Evolutionary conservation across 2,113 vertebrate genomes (phyloP), one percentile per base, ranked within the genome.

Genomic region (Meleagris gallopavo): DNA sequence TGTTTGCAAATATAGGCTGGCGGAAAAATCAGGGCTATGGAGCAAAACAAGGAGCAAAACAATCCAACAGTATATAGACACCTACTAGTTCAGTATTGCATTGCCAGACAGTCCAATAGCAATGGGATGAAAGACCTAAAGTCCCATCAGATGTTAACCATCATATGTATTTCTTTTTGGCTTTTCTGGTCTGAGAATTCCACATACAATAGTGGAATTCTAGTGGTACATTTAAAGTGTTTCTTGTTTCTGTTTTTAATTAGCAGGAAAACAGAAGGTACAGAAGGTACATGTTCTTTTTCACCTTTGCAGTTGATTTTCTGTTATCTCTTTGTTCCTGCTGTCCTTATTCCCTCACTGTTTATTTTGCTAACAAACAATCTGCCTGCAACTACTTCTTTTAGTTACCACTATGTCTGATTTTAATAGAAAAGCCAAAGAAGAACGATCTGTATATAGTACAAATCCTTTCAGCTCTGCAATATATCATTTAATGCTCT

Each of bases 331-430:
- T 85, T 84, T 94, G 50, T 71, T 85, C 78, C 61, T 75, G 36
- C 43, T 92, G 34, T 81, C 76, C 65, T 93, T 90, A 77, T 43
- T 94, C 40, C 40, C 75, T 66, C 48, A 66, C 27, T 89, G 82
- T 95, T 92, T 90, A 84, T 94, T 92, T 91, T 90, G 48, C 73
- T 89, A 87, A 85, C 70, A 90, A 96, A 76, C 73, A 62, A 82
- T 54, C 77, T 84, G 61, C 9, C 61, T 79, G 43, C 11, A 78
- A 57, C 48, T 43, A 57, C 38, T 43, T 61, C 18, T 83, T 83
- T 95, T 85, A 86, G 92, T 93, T 92, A 89, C 18, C 2, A 1
- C 58, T 85, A 40, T 32, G 62, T 70, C 58, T 58, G 74, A 79
- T 70, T 90, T 89, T 73, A 48, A 84, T 38, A 92, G 70, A 86